Percentiles rank a stretch among this genome's conserved stretches.
Evolutionary conservation across 2,888 invertebrate genomes (phyloP).

Genomic region (Matsumyia berberina): DNA sequence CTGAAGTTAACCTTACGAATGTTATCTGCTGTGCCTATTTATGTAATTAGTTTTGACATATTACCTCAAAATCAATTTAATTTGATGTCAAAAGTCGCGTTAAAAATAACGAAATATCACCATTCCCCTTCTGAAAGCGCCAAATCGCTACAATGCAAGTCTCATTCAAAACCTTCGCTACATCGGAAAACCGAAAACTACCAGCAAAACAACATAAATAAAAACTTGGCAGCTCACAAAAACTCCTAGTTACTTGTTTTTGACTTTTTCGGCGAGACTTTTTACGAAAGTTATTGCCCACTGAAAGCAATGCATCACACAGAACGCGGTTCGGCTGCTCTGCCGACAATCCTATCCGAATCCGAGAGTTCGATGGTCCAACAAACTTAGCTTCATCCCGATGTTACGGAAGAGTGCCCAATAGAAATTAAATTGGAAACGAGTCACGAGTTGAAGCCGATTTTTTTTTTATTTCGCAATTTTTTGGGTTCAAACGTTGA

Average conservation of each 20-base stretch:
- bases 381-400: slow-evolving; percentile 34
- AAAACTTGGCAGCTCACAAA: slow-evolving; percentile 9
- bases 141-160: no score
- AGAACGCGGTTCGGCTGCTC: slow-evolving; percentile 18
- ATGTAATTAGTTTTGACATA: no score
- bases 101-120: no score
- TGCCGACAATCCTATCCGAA: slow-evolving; percentile 14
- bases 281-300: slow-evolving; percentile 29
- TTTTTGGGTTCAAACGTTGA: slow-evolving; percentile 31
- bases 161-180: no score
- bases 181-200: no score
- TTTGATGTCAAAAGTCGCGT: no score
- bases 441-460: slow-evolving; percentile 52
- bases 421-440: slow-evolving; percentile 63
- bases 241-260: background rate
- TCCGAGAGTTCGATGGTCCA: slow-evolving; percentile 1
- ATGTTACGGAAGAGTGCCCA: slow-evolving; percentile 59
- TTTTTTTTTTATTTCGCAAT: slow-evolving; percentile 9
- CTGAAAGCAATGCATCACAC: slow-evolving; percentile 57
- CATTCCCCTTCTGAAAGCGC: no score
- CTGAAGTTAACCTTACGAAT: no score
- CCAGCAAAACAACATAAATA: background rate
- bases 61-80: no score
- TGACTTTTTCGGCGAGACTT: background rate
- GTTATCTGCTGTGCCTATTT: no score